Conservation (phyloP, 1,140 invertebrate genomes). For the Thaumetopoea pityocampa region DNA sequence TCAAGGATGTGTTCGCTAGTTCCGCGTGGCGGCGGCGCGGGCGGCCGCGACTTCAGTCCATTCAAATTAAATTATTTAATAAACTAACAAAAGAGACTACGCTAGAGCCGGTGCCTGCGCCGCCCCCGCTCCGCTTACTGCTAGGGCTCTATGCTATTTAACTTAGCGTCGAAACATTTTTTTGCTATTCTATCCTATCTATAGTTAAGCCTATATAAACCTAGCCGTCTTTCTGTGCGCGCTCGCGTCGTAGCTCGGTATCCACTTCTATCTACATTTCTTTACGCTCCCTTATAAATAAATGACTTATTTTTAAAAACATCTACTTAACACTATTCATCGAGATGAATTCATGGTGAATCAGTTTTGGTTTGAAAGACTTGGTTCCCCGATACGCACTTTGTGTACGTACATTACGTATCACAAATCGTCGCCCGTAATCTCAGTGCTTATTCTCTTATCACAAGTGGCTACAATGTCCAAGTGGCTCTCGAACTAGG, state of each 20-base stretch:
- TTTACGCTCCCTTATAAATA: conserved; percentile 57
- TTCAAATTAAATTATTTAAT: conserved; percentile 75
- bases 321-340: conserved; percentile 65
- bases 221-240: conserved; percentile 56
- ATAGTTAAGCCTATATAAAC: conserved; percentile 64
- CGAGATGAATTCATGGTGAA: conserved; percentile 59
- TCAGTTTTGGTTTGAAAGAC: conserved; percentile 61
- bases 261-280: conserved; percentile 50
- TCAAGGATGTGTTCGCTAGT: conserved; percentile 62
- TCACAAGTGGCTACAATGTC: conserved; percentile 57
- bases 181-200: conserved; percentile 70
- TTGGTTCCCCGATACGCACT: conserved; percentile 55
- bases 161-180: conserved; percentile 71
- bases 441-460: conserved; percentile 47
- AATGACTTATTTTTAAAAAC: conserved; percentile 68
- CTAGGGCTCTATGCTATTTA: conserved; percentile 63
- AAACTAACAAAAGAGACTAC: conserved; percentile 74
- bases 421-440: conserved; percentile 44
- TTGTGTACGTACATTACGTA: conserved; percentile 45
- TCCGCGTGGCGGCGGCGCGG: conserved; percentile 32
- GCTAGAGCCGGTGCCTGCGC: conserved; percentile 53
- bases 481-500: conserved; percentile 62
- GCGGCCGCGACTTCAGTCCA: conserved; percentile 59
- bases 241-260: conserved; percentile 42
- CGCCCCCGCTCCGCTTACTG: conserved; percentile 24